Percentiles rank a stretch among this genome's conserved stretches.
Conservation (phyloP, 2,113 vertebrate genomes). For the Thalassoma bifasciatum region DNA sequence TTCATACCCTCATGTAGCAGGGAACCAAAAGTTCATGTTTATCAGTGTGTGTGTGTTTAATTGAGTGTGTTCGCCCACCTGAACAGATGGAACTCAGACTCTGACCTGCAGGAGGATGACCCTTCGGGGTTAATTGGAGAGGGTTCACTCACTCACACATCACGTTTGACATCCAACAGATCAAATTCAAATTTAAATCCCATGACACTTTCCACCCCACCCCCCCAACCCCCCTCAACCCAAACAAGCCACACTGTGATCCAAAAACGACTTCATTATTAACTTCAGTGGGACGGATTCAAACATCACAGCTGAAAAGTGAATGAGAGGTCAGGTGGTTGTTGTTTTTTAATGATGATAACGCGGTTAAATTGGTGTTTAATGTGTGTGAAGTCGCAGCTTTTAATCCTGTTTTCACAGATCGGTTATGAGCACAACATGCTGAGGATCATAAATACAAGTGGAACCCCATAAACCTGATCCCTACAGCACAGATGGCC, state of each 20-base stretch:
- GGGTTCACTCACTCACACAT: too few species aligned
- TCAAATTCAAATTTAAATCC: too few species aligned
- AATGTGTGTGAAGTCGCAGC: not conserved
- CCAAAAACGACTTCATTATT: not conserved
- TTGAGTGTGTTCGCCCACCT: not conserved
- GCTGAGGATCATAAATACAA: slow-evolving; percentile 27
- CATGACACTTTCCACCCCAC: too few species aligned
- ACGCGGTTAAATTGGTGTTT: not conserved
- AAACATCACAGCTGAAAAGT: not conserved
- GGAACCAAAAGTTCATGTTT: not conserved
- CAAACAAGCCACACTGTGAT: not conserved
- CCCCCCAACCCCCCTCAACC: not conserved
- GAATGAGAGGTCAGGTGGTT: not conserved
- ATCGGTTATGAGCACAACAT: slow-evolving; percentile 15
- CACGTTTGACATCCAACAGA: too few species aligned
- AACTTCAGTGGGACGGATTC: not conserved
- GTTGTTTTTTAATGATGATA: not conserved
- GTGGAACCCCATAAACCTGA: slow-evolving; percentile 43
- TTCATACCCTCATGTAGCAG: too few species aligned
- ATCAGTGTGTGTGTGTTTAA: not conserved
- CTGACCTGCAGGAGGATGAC: slow-evolving; percentile 1
- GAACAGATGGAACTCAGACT: slow-evolving; percentile 8
- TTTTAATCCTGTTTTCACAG: not conserved
- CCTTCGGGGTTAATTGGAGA: not conserved
- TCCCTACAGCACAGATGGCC: slow-evolving; percentile 45